Evolutionary conservation across 1,140 invertebrate genomes (phyloP).

Genomic region (Nymphalis io): DNA sequence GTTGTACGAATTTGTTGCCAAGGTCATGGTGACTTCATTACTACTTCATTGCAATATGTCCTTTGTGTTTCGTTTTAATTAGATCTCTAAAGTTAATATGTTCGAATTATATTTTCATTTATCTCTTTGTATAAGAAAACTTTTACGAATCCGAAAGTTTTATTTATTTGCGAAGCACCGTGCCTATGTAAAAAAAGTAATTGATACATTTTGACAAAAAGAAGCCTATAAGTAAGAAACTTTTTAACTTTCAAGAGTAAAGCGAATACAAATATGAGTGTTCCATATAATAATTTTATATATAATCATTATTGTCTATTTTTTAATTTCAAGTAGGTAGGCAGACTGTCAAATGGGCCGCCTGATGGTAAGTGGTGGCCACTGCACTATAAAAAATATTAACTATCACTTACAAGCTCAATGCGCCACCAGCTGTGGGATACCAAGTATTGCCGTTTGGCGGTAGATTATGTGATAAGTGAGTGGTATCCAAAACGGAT

Average conservation of each 20-base stretch:
- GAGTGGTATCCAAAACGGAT: no score
- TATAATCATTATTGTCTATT: no score
- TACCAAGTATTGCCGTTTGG: no score
- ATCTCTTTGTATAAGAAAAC: conserved; percentile 4
- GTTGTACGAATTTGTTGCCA: neutral
- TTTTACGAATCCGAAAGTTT: neutral
- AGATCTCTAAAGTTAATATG: neutral
- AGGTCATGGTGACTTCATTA: neutral
- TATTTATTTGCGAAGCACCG: neutral
- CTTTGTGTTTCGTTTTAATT: no score
- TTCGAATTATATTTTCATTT: neutral
- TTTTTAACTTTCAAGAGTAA: neutral
- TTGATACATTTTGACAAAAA: conserved; percentile 17
- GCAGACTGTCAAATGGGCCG: no score
- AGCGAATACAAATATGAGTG: neutral
- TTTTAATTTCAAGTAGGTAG: neutral
- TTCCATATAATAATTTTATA: neutral
- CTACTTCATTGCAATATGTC: no score
- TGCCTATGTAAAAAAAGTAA: neutral
- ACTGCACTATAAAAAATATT: no score
- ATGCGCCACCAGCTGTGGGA: no score
- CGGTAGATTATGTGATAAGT: no score
- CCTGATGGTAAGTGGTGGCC: neutral
- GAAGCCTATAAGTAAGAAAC: neutral
- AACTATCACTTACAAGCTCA: no score